These are phyloP conservation scores for Phataginus tricuspis DNA, from an alignment of 2,797 vertebrate species.

Conservation along the genomic window DNA sequence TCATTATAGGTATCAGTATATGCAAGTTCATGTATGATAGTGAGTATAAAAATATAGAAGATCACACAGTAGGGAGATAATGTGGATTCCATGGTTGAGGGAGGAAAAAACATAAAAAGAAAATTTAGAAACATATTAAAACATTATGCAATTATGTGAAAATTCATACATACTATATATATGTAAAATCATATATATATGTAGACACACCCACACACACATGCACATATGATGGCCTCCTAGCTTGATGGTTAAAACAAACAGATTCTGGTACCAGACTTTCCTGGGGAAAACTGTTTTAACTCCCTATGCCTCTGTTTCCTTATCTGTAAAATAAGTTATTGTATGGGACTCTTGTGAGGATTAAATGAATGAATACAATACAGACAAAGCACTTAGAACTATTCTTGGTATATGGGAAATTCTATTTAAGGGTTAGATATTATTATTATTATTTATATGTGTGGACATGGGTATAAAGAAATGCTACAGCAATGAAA, in stretches of 20 bases:
- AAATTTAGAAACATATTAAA: neutral
- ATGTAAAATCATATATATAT: neutral
- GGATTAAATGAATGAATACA: neutral
- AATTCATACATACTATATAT: neutral
- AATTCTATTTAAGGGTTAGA: neutral
- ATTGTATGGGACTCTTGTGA: neutral
- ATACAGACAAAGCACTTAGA: neutral
- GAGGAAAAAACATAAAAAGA: neutral
- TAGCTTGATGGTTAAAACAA: neutral
- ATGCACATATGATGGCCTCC: neutral
- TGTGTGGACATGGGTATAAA: neutral
- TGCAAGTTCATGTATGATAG: neutral
- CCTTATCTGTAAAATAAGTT: neutral
- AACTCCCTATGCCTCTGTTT: neutral
- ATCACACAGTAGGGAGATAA: neutral
- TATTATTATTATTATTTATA: neutral
- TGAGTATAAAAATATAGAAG: neutral
- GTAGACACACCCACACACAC: no score
- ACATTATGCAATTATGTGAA: neutral
- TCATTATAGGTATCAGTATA: neutral
- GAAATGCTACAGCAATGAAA: neutral
- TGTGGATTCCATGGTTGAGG: neutral
- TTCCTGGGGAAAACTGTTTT: neutral
- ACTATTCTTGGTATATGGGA: neutral
- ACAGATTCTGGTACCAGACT: neutral